A percentile compares a stretch with the other conserved stretches of the same genome.
These are phyloP conservation scores for Otis tarda DNA, from an alignment of 2,113 vertebrate genomes.

Conservation along the genomic window DNA sequence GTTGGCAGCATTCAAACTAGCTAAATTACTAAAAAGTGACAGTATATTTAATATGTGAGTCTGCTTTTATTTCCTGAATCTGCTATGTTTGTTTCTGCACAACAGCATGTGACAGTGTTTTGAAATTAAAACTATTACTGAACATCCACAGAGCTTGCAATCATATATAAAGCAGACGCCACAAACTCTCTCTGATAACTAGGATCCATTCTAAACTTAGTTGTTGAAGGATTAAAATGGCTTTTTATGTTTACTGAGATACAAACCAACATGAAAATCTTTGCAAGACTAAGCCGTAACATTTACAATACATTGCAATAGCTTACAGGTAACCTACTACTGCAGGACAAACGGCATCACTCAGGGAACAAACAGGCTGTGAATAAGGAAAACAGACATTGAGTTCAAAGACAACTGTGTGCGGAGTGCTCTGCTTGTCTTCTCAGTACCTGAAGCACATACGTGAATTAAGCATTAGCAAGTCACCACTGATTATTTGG, in stretches of 20 bases:
- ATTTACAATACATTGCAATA: background rate
- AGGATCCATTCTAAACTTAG: background rate
- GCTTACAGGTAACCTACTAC: background rate
- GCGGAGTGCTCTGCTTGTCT: background rate
- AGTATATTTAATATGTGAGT: background rate
- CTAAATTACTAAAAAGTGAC: background rate
- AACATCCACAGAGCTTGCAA: background rate
- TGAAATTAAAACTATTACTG: background rate
- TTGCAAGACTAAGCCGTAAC: background rate
- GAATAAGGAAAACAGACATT: background rate
- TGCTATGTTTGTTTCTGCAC: background rate
- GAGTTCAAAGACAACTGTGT: background rate
- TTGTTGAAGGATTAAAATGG: background rate
- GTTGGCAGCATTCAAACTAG: background rate
- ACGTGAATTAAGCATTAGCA: background rate
- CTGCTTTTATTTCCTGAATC: background rate
- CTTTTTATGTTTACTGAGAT: background rate
- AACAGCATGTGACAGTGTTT: background rate
- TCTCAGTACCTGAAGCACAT: background rate
- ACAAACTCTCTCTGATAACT: background rate
- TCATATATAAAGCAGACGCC: background rate
- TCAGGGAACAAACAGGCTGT: background rate
- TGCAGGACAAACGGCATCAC: background rate
- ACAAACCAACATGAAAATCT: background rate
- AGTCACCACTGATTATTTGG: background rate